These are phyloP conservation scores for Halisarca cf. caerulea DNA, from an alignment of 37 sponge, comb jelly and placozoan species.

Conservation along the genomic window DNA sequence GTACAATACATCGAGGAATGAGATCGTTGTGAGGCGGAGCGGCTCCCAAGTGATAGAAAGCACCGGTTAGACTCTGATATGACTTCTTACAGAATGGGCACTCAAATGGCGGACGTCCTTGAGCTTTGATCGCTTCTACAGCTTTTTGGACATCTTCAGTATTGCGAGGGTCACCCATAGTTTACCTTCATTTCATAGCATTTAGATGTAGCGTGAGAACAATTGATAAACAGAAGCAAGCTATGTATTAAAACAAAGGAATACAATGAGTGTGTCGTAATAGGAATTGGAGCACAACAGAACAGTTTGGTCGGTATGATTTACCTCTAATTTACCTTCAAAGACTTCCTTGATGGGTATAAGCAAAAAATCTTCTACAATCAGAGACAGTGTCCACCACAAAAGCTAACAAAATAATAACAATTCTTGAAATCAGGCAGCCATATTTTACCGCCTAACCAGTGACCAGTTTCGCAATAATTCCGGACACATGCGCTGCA, in stretches of 20 bases:
- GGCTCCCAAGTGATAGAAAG: conserved; percentile 70
- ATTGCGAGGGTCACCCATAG: conserved; percentile 20
- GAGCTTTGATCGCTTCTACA: neutral
- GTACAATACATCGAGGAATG: neutral
- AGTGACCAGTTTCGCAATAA: neutral
- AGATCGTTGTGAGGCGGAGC: neutral
- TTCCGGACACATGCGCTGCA: too few species aligned
- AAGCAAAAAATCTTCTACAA: too few species aligned
- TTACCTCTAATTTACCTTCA: too few species aligned
- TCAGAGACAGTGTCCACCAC: too few species aligned
- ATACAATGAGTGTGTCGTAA: too few species aligned
- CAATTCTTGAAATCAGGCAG: neutral
- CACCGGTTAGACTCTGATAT: conserved; percentile 72
- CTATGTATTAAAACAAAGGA: too few species aligned
- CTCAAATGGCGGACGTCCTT: conserved; percentile 47
- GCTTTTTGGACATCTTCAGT: conserved; percentile 1
- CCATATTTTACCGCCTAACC: conserved; percentile 28
- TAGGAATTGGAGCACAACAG: too few species aligned
- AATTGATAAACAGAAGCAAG: too few species aligned
- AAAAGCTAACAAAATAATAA: neutral
- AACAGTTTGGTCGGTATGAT: too few species aligned
- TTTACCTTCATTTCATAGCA: conserved; percentile 22
- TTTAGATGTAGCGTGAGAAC: too few species aligned
- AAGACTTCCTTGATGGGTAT: too few species aligned
- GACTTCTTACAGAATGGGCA: conserved; percentile 65